Percentiles rank a stretch among this genome's conserved stretches.
Evolutionary conservation across 1,140 invertebrate genomes (phyloP).

Genomic region (Zaprionus ghesquierei): DNA sequence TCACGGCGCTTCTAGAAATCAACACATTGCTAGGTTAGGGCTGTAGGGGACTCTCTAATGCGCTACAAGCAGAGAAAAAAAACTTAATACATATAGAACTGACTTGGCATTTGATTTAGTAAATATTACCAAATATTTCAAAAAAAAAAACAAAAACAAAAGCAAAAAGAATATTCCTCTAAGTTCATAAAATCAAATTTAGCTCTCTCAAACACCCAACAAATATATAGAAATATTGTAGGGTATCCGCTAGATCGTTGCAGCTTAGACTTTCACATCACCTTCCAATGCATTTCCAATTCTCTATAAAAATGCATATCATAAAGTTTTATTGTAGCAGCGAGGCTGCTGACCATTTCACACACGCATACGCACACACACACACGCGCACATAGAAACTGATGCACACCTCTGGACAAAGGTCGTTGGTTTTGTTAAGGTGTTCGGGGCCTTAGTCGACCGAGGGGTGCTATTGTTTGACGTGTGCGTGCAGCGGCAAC

Average conservation of each 20-base stretch:
- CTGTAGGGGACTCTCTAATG: background rate
- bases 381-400: background rate
- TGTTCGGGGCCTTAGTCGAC: constrained; percentile 37
- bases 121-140: background rate
- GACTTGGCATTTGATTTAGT: background rate
- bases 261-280: constrained; percentile 45
- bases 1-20: constrained; percentile 46
- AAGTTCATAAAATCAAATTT: too few relatives aligned
- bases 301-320: constrained; percentile 77
- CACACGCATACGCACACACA: constrained; percentile 5
- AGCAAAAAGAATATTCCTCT: too few relatives aligned
- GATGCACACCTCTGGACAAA: constrained; percentile 61
- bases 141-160: background rate
- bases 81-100: too few relatives aligned
- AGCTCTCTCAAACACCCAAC: too few relatives aligned
- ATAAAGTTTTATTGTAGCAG: constrained; percentile 78
- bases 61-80: background rate
- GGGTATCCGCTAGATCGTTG: constrained; percentile 16
- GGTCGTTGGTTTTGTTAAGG: constrained; percentile 69
- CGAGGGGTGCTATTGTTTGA: constrained; percentile 65
- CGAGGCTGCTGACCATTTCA: constrained; percentile 49
- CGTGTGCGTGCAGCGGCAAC: constrained; percentile 36
- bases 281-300: constrained; percentile 67
- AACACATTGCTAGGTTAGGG: constrained; percentile 4
- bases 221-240: too few relatives aligned